Conservation (phyloP, 2,797 vertebrate genomes). For the Sebastolobus alascanus region DNA sequence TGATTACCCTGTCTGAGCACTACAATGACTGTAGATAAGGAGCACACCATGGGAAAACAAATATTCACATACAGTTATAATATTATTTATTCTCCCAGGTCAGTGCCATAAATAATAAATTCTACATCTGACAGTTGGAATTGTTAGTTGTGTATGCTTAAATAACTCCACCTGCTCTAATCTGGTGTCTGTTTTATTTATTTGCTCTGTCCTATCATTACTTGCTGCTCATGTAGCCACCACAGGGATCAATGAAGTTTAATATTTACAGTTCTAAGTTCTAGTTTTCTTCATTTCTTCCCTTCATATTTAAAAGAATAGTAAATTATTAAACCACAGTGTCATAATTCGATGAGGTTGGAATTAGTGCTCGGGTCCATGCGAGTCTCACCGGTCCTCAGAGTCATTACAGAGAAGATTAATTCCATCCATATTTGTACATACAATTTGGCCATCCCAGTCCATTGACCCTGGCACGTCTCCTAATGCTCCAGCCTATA, state of each 20-base stretch:
- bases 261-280: neutral
- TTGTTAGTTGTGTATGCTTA: conserved; percentile 34
- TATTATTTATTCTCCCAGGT: conserved; percentile 63
- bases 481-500: conserved; percentile 52
- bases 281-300: neutral
- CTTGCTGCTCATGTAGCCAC: conserved; percentile 1
- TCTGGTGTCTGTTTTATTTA: conserved; percentile 32
- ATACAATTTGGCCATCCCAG: conserved; percentile 67
- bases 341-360: neutral
- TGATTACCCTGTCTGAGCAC: conserved; percentile 71
- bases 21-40: conserved; percentile 66
- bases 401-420: conserved; percentile 69
- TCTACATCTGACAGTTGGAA: conserved; percentile 33
- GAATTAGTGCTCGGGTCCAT: neutral
- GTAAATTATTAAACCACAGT: neutral
- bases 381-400: conserved; percentile 25
- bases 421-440: conserved; percentile 72
- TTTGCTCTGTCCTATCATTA: conserved; percentile 1
- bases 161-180: conserved; percentile 45
- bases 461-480: conserved; percentile 66
- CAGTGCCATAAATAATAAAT: conserved; percentile 59
- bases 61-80: conserved; percentile 56
- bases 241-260: conserved; percentile 10
- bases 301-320: neutral
- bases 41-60: conserved; percentile 59